Base-by-base conservation (phyloP, 1,140 invertebrate genomes). In the Drosophila azteca region DNA sequence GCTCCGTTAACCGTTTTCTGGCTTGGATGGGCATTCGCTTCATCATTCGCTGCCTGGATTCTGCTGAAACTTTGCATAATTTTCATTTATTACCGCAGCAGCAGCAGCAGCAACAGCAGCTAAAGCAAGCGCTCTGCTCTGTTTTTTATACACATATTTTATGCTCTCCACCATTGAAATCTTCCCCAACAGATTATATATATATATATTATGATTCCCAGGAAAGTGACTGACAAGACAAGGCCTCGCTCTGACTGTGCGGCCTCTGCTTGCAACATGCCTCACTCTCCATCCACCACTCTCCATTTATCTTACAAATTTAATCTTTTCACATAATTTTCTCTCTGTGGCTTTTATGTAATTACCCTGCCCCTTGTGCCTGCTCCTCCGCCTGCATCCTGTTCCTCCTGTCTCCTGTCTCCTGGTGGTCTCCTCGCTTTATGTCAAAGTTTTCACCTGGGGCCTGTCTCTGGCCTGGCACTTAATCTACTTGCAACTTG, bases 241-340 rank as follows among this genome's bases (percentile, higher is more conserved):
- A 46, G 65, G 24, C 66, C 64, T n/a, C 48, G 6, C 7, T 31
- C 29, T 31, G 29, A 31, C 31, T 31, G 8, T 2, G 31, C 11
- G 53, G 53, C 45, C 35, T 35, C 54, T 45, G 54, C 39, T 57
- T n/a, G 22, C 54, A 26, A 57, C 54, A 57, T 46, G 54, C 54
- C 31, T 3, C 35, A 39, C 35, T 39, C 35, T 11, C 13, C 3
- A 13, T 51, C 29, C 63, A 52, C 73, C 75, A 64, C 78, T 87
- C 82, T 74, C 78, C 35, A 85, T 87, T 87, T 85, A 85, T 85
- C 82, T 87, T 82, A 87, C 82, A 85, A 85, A 85, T 85, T 85
- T 85, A 85, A 85, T 85, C 82, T 85, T 73, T 85, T 87, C 84
- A 85, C 82, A 85, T 85, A 87, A 85, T 85, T 84, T 75, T 85